Evolutionary conservation across 2,888 invertebrate genomes (phyloP).

Genomic region (Anthophora plumipes): DNA sequence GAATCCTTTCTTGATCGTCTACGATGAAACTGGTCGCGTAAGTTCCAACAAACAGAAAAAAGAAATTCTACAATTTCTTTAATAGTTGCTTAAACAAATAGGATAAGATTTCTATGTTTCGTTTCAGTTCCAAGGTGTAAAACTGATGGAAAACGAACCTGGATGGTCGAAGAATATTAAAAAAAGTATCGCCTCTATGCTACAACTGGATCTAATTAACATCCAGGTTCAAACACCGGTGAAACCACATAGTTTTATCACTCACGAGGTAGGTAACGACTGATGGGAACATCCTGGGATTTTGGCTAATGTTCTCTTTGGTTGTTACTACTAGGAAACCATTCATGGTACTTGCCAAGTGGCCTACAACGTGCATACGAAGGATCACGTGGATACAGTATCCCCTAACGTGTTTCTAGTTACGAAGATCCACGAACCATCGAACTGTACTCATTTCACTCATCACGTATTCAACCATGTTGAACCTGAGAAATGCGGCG

Average conservation of each 20-base stretch:
- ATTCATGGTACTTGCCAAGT: constrained; percentile 82
- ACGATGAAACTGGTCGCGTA: constrained; percentile 71
- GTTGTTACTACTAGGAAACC: constrained; percentile 84
- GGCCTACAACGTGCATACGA: constrained; percentile 78
- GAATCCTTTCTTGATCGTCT: constrained; percentile 75
- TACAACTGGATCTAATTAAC: constrained; percentile 81
- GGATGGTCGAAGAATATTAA: constrained; percentile 84
- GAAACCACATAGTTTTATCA: constrained; percentile 75
- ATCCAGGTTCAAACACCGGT: constrained; percentile 66
- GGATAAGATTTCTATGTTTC: background rate
- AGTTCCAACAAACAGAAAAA: background rate
- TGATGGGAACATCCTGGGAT: constrained; percentile 80
- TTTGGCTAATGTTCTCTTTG: constrained; percentile 83
- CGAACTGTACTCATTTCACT: constrained; percentile 75
- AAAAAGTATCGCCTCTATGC: constrained; percentile 82
- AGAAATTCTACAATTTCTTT: background rate
- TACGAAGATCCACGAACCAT: constrained; percentile 78
- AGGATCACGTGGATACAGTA: constrained; percentile 35
- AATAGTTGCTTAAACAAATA: no score
- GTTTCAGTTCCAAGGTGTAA: constrained; percentile 77
- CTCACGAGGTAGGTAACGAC: constrained; percentile 84
- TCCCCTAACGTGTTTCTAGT: constrained; percentile 72
- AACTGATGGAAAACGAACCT: constrained; percentile 76
- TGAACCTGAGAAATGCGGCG: constrained; percentile 67
- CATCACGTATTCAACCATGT: constrained; percentile 74